A percentile compares a stretch with the other conserved stretches of the same genome.
These are phyloP conservation scores for Plebejus melissa DNA, from an alignment of 2,888 invertebrate genomes.

Conservation along the genomic window DNA sequence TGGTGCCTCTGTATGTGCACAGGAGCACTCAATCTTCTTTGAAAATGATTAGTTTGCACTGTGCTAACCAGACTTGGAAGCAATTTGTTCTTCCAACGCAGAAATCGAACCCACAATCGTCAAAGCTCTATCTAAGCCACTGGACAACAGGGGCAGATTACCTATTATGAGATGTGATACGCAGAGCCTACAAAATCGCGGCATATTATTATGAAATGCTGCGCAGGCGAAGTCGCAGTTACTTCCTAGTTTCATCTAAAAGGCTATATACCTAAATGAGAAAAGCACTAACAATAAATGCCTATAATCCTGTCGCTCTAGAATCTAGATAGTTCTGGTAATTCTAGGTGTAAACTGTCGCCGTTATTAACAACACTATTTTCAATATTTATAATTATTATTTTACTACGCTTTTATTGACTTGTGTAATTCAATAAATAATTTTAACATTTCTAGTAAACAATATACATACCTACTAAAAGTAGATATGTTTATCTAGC, in stretches of 20 bases:
- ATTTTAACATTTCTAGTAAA: neutral
- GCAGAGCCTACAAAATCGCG: neutral
- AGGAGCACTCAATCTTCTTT: no score
- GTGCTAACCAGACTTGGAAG: no score
- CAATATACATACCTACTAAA: neutral
- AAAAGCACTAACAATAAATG: slow-evolving; percentile 25
- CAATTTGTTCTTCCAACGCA: no score
- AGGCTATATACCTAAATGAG: slow-evolving; percentile 10
- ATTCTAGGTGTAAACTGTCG: slow-evolving; percentile 11
- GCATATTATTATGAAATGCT: neutral
- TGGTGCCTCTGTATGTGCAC: no score
- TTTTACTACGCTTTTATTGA: neutral
- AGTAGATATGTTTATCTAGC: neutral
- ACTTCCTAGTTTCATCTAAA: neutral
- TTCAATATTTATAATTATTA: slow-evolving; percentile 3
- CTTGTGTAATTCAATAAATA: slow-evolving; percentile 5
- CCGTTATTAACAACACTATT: slow-evolving; percentile 17
- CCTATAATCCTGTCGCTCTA: slow-evolving; percentile 21
- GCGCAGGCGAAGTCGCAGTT: neutral
- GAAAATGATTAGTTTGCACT: no score
- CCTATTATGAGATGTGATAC: no score
- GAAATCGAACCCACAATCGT: no score
- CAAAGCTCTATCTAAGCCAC: no score
- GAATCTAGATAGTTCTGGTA: neutral
- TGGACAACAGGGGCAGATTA: no score